These are phyloP conservation scores for Eurypyga helias DNA, from an alignment of 2,113 vertebrate species.

Conservation along the genomic window DNA sequence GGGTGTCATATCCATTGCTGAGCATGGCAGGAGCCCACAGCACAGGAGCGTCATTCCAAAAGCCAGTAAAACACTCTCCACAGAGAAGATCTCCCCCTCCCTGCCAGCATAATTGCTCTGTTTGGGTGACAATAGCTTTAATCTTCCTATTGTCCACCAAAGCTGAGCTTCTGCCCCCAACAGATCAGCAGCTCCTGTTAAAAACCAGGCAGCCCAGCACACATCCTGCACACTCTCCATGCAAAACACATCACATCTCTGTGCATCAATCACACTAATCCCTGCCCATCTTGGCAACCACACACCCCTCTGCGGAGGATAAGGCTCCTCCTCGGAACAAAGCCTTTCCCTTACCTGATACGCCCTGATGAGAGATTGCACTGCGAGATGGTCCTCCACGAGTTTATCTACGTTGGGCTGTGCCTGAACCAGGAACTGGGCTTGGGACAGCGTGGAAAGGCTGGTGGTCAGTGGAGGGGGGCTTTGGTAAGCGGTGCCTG, in stretches of 20 bases:
- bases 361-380: conserved; percentile 92
- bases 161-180: neutral
- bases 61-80: neutral
- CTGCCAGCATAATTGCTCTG: neutral
- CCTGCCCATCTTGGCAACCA: rapidly evolving
- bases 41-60: neutral
- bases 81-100: neutral
- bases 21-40: neutral
- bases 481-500: conserved; percentile 89
- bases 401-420: conserved; percentile 89
- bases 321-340: rapidly evolving
- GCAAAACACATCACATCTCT: neutral
- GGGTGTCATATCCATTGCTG: neutral
- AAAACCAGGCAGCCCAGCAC: neutral
- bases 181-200: neutral
- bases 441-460: conserved; percentile 67
- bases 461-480: conserved; percentile 77
- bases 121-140: neutral
- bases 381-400: conserved; percentile 92
- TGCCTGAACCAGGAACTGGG: conserved; percentile 75
- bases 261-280: rapidly evolving
- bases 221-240: neutral
- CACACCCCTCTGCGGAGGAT: neutral
- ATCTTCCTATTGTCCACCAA: neutral
- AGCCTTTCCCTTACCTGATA: conserved; percentile 86